These are phyloP conservation scores for Arrhopalites spinosus DNA, from an alignment of 2,888 invertebrate species.

Conservation along the genomic window DNA sequence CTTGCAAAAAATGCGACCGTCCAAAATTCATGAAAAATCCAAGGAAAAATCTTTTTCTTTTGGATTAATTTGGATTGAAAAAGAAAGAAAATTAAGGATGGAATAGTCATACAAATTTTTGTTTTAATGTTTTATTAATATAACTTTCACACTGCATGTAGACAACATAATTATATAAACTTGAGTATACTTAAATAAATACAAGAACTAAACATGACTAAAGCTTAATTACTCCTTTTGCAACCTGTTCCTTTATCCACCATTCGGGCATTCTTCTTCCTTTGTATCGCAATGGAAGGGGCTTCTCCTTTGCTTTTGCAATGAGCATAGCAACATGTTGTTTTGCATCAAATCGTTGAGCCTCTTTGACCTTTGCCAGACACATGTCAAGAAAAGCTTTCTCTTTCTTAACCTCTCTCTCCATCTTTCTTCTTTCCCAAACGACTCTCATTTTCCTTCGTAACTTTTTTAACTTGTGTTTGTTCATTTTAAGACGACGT, in stretches of 20 bases:
- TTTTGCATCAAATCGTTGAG: slow-evolving; percentile 77
- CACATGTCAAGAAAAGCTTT: slow-evolving; percentile 76
- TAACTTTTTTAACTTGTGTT: slow-evolving; percentile 79
- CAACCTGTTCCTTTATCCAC: slow-evolving; percentile 28
- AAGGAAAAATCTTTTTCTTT: too few species aligned
- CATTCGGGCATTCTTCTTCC: slow-evolving; percentile 68
- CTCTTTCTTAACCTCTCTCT: slow-evolving; percentile 74
- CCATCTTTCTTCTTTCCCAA: slow-evolving; percentile 72
- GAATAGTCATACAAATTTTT: too few species aligned
- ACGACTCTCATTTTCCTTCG: slow-evolving; percentile 77
- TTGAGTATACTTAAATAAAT: too few species aligned
- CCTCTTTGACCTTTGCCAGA: slow-evolving; percentile 71
- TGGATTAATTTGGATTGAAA: too few species aligned
- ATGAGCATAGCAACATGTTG: slow-evolving; percentile 72
- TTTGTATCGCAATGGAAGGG: slow-evolving; percentile 61
- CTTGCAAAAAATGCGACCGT: too few species aligned
- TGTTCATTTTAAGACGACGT: slow-evolving; percentile 82
- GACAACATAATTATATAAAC: too few species aligned
- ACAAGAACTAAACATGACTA: too few species aligned
- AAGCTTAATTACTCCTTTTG: slow-evolving; percentile 14
- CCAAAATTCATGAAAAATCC: too few species aligned
- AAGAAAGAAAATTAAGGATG: too few species aligned
- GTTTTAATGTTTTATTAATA: too few species aligned
- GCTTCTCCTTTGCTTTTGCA: slow-evolving; percentile 66
- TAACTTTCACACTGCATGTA: too few species aligned